Evolutionary conservation across 1,140 invertebrate genomes (phyloP).

Genomic region (Pachypeltis micranthus): DNA sequence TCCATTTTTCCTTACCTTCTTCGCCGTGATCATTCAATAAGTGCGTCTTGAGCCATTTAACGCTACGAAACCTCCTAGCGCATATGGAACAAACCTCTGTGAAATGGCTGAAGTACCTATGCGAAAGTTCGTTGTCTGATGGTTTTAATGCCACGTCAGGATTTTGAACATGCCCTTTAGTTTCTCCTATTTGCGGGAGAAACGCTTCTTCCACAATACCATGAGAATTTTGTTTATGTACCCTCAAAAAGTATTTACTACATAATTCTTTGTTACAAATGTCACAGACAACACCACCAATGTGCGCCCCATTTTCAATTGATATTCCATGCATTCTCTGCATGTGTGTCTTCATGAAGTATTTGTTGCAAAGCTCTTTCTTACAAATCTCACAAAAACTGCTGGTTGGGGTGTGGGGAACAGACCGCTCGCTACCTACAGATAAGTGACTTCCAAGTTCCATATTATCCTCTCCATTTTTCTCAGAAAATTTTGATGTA

Average conservation of each 20-base stretch:
- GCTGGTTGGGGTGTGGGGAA: slow-evolving; percentile 46
- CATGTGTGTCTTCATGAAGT: slow-evolving; percentile 99
- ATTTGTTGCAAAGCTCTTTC: slow-evolving; percentile 98
- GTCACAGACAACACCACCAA: slow-evolving; percentile 87
- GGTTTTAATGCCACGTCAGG: slow-evolving; percentile 19
- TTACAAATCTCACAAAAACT: slow-evolving; percentile 99
- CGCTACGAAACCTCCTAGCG: slow-evolving; percentile 72
- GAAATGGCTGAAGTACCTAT: slow-evolving; percentile 53
- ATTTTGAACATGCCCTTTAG: slow-evolving; percentile 15
- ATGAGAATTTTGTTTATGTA: slow-evolving; percentile 96
- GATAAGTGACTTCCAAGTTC: slow-evolving; percentile 3
- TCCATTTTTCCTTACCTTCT: slow-evolving; percentile 55
- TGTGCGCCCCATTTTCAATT: slow-evolving; percentile 79
- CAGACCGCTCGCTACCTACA: neutral
- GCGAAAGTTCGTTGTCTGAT: slow-evolving; percentile 25
- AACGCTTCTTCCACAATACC: slow-evolving; percentile 65
- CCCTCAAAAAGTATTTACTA: slow-evolving; percentile 92
- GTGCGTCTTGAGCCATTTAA: slow-evolving; percentile 82
- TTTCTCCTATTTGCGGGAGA: slow-evolving; percentile 23
- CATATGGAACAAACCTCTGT: slow-evolving; percentile 78
- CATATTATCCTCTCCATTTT: slow-evolving; percentile 17
- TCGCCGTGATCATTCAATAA: slow-evolving; percentile 75
- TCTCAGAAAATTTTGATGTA: slow-evolving; percentile 8
- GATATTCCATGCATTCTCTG: slow-evolving; percentile 98
- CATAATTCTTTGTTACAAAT: slow-evolving; percentile 95